Base-by-base conservation (phyloP, 2,797 vertebrate species). In the Toxotes lorentzi region DNA sequence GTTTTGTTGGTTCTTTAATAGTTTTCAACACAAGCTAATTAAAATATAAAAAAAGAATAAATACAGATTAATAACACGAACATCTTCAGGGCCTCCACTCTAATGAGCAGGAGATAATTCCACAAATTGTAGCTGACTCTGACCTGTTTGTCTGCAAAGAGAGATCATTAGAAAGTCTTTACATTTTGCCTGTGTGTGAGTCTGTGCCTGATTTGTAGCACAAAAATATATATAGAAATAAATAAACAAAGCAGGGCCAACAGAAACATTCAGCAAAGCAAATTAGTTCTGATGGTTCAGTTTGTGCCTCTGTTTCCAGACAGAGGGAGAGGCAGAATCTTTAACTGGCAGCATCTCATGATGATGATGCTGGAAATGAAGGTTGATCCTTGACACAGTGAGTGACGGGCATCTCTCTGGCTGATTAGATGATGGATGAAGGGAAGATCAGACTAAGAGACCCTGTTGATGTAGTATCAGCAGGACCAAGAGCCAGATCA, bases 301-400 rank as follows among this genome's bases (percentile, higher is more conserved):
- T 59, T n/a, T 45, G 19, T 9, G 24, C 5, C 2, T 64, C 16
- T 35, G 2, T 27, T n/a, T 51, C 19, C 60, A 43, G 23, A 43
- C 7, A 8, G 21, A 54, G 13, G 23, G 51, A 45, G 27, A 11
- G 19, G 4, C 13, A 1, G 24, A 30, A 19, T 4, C 35, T 43
- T 23, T 35, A 32, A 54, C n/a, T 71, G 27, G 45, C 58, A 58
- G 48, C 61, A n/a, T 78, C 35, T 79, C 38, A 11, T 54, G 35
- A 47, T 56, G 56, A 72, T 40, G 62, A 41, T 41, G 38, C 40
- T n/a, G 24, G 30, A 70, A 78, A 82, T 76, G 13, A 56, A 38
- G 60, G 62, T 4, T 82, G 83, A 87, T 81, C 23, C n/a, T 30
- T 27, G 62, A 69, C 65, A 67, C 60, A 61, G 45, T 81, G 79